phyloP scores from a whole-genome alignment of 2,888 invertebrate genomes.

The Drosophila quinaria region DNA sequence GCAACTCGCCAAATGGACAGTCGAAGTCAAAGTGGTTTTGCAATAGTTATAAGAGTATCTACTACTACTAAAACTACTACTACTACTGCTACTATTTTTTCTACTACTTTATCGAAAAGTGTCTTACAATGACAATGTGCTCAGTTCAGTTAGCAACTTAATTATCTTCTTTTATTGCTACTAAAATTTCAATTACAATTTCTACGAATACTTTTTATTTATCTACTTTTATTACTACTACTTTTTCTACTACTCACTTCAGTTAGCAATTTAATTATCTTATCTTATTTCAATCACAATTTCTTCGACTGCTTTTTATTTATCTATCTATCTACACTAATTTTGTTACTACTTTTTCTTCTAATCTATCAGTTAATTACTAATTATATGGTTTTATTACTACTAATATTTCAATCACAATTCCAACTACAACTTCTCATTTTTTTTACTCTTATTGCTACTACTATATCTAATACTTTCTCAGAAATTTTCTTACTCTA shows the following conservation, averaged over 20 bases:
- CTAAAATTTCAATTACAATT: not conserved
- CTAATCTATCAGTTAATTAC: no score
- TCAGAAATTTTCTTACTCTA: not conserved
- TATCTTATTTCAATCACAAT: no score
- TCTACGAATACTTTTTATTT: not conserved
- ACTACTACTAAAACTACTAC: constrained; percentile 7
- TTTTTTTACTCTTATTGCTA: not conserved
- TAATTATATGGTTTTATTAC: not conserved
- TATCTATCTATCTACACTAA: no score
- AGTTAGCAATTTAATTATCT: no score
- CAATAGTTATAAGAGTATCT: constrained; percentile 55
- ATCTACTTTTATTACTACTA: not conserved
- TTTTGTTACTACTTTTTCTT: no score
- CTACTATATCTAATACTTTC: not conserved
- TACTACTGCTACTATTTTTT: constrained; percentile 3
- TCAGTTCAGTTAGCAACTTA: no score
- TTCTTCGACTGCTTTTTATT: no score
- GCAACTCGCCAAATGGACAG: constrained; percentile 20
- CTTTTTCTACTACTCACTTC: not conserved
- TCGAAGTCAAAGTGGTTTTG: constrained; percentile 62
- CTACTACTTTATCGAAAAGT: no score
- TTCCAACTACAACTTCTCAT: not conserved
- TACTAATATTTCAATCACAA: not conserved
- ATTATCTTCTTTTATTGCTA: not conserved
- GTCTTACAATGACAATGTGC: no score